Conservation (phyloP, 2,888 invertebrate genomes). For the Eudasyphora cyanicolor region DNA sequence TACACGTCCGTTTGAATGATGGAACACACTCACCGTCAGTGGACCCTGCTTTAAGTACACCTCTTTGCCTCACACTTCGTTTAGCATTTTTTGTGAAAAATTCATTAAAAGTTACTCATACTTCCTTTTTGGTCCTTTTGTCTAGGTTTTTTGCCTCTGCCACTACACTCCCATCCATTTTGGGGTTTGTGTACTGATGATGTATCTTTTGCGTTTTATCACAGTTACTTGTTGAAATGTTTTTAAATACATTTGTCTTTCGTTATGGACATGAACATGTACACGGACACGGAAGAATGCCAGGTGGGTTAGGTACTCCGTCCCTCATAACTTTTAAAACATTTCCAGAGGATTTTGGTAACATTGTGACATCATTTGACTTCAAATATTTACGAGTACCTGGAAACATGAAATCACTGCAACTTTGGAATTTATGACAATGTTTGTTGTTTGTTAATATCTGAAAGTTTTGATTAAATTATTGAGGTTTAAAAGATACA, state of each 20-base stretch:
- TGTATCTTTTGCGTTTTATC: conserved; percentile 20
- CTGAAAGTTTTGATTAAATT: neutral
- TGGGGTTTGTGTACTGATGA: conserved; percentile 1
- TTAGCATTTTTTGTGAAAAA: conserved; percentile 10
- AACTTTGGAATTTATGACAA: neutral
- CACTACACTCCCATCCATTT: neutral
- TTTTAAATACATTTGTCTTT: conserved; percentile 36
- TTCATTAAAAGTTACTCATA: conserved; percentile 30
- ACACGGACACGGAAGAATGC: neutral
- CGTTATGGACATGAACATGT: neutral
- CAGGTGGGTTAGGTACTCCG: neutral
- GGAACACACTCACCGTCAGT: neutral
- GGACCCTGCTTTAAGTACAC: neutral
- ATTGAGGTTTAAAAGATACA: too few species aligned
- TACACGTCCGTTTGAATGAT: conserved; percentile 19
- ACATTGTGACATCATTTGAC: too few species aligned
- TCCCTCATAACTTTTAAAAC: neutral
- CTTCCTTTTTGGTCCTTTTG: neutral
- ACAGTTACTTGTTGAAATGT: conserved; percentile 31
- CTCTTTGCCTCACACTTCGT: neutral
- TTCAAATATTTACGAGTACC: neutral
- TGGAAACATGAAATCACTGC: neutral
- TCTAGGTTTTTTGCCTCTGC: neutral
- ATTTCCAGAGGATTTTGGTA: neutral
- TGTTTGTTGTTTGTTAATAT: neutral